phyloP scores from a whole-genome alignment of 1,140 invertebrate species.

The Drosophila sulfurigaster region DNA sequence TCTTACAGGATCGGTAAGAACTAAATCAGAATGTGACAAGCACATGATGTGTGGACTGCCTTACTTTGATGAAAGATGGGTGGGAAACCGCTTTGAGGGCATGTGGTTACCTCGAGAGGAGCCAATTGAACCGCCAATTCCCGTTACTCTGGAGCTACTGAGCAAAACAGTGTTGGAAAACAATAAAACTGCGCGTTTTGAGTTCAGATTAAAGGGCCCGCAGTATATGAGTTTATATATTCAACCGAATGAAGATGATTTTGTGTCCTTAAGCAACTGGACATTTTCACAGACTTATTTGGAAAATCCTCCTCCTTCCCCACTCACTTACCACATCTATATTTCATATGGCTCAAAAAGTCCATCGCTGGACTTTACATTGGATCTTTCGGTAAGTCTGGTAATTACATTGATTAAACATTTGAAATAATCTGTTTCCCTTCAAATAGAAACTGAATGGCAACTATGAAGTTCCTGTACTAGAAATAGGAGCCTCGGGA shows the following conservation, averaged over 20 bases:
- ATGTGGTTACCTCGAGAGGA: slow-evolving; percentile 43
- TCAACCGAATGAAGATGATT: slow-evolving; percentile 22
- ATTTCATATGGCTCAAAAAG: slow-evolving; percentile 71
- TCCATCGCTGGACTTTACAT: slow-evolving; percentile 86
- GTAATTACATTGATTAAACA: background rate
- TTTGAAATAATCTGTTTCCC: background rate
- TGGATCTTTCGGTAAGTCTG: slow-evolving; percentile 80
- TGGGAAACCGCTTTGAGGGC: slow-evolving; percentile 13
- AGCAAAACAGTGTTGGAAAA: slow-evolving; percentile 32
- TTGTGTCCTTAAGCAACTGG: slow-evolving; percentile 22
- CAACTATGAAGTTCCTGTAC: slow-evolving; percentile 32
- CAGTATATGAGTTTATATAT: slow-evolving; percentile 15
- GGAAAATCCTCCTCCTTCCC: background rate
- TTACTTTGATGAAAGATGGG: slow-evolving; percentile 87
- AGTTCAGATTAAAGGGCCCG: slow-evolving; percentile 14
- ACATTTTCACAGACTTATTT: slow-evolving; percentile 27
- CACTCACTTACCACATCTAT: slow-evolving; percentile 30
- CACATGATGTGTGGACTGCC: slow-evolving; percentile 90
- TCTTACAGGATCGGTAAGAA: slow-evolving; percentile 86
- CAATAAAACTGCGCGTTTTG: background rate
- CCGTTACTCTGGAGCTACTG: slow-evolving; percentile 12
- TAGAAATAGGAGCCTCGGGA: slow-evolving; percentile 31
- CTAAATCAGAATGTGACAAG: slow-evolving; percentile 87
- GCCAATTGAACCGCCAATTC: slow-evolving; percentile 12
- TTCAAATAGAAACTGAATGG: slow-evolving; percentile 85